phyloP scores from a whole-genome alignment of 23 tunicate species.

The Halocynthia roretzi region DNA sequence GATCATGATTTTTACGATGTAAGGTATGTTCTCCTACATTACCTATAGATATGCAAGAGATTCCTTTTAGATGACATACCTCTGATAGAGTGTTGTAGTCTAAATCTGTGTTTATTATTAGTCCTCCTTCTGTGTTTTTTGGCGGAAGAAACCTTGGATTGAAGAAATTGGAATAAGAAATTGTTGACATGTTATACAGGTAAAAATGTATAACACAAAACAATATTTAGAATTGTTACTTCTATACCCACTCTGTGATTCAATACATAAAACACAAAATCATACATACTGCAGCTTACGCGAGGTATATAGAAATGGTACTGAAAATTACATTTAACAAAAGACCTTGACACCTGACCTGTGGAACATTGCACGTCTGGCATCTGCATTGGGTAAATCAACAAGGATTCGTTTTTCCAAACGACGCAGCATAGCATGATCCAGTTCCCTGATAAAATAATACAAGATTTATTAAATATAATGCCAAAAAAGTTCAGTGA shows the following conservation, averaged over 20 bases:
- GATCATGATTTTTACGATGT: no score
- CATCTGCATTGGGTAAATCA: constrained; percentile 68
- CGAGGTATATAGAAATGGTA: no score
- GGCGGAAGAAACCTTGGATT: constrained; percentile 70
- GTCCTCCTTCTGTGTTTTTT: constrained; percentile 80
- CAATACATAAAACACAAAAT: background rate
- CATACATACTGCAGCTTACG: background rate
- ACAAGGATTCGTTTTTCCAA: constrained; percentile 85
- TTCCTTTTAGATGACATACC: constrained; percentile 14
- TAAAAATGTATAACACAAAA: no score
- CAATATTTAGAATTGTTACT: no score
- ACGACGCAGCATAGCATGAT: constrained; percentile 91
- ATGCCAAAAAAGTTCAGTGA: background rate
- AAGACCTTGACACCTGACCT: constrained; percentile 20
- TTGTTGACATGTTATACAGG: no score
- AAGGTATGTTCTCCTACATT: no score
- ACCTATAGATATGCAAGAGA: no score
- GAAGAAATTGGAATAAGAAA: no score
- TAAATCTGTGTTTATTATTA: constrained; percentile 75
- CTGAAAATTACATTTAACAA: no score
- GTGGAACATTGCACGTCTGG: constrained; percentile 71
- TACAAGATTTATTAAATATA: background rate
- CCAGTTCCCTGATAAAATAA: constrained; percentile 64
- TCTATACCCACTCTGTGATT: no score
- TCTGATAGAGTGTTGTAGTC: constrained; percentile 73